A percentile compares a stretch with the other conserved stretches of the same genome.
Conservation (phyloP, 2,797 vertebrate species). For the Aselliscus stoliczkanus region DNA sequence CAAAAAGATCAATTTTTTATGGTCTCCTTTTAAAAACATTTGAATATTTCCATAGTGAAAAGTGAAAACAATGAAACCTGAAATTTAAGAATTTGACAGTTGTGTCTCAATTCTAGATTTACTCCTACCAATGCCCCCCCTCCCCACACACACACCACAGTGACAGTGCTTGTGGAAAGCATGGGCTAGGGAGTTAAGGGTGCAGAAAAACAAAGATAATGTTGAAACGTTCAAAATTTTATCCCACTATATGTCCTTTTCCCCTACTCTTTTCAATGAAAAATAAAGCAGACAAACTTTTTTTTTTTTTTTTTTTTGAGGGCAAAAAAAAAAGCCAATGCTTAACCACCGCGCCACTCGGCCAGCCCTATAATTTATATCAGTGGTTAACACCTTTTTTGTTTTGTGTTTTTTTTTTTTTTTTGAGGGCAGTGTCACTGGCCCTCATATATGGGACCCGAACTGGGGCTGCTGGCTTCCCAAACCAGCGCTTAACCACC, state of each 20-base stretch:
- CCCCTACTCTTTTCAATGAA: neutral
- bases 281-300: neutral
- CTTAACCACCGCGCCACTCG: too few species aligned
- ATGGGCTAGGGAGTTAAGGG: neutral
- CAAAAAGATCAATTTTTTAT: neutral
- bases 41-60: neutral
- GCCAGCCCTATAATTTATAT: too few species aligned
- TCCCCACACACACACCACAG: too few species aligned
- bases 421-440: too few species aligned
- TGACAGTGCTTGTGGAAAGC: accelerated
- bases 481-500: too few species aligned
- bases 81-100: neutral
- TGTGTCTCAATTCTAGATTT: neutral
- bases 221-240: neutral
- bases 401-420: too few species aligned
- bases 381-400: too few species aligned
- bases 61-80: neutral
- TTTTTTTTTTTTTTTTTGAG: too few species aligned
- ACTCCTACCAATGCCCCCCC: accelerated
- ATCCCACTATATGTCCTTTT: neutral
- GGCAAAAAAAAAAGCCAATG: too few species aligned
- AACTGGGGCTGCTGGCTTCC: too few species aligned
- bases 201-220: neutral
- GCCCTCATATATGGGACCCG: too few species aligned
- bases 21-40: neutral